Conservation (phyloP, 53 echinoderm and acorn worm species). For the Holothuria scabra region DNA sequence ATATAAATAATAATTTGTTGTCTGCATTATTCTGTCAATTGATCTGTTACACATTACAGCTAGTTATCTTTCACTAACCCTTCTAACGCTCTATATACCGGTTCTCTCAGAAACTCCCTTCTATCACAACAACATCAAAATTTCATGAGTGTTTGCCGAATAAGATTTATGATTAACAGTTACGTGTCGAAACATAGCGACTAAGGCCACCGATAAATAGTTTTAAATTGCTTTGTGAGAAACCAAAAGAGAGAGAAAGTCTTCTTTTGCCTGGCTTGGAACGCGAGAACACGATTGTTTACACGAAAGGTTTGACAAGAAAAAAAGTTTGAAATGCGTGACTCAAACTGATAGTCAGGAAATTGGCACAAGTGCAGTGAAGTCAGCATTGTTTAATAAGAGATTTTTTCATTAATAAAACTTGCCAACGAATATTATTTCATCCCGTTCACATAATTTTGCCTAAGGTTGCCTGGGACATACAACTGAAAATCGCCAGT, state of each 20-base stretch:
- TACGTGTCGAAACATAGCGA: no score
- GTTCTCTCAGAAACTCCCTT: no score
- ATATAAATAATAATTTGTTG: no score
- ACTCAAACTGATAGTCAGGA: slow-evolving; percentile 30
- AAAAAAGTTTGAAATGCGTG: slow-evolving; percentile 4
- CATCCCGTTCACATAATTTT: slow-evolving; percentile 27
- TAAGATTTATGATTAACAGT: no score
- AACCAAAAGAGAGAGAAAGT: background rate
- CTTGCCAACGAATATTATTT: slow-evolving; percentile 45
- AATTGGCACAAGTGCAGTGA: slow-evolving; percentile 32
- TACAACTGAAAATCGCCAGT: background rate
- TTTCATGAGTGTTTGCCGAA: no score
- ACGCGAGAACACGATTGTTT: no score
- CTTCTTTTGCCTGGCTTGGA: no score
- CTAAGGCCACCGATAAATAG: slow-evolving; percentile 11
- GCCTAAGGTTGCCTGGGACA: slow-evolving; percentile 32
- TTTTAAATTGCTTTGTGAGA: slow-evolving; percentile 32
- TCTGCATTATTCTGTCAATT: no score
- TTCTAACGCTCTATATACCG: no score
- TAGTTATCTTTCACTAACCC: no score
- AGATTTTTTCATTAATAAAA: slow-evolving; percentile 45
- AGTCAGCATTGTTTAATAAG: slow-evolving; percentile 37
- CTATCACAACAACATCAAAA: no score
- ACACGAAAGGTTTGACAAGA: slow-evolving; percentile 10
- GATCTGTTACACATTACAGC: no score